Conservation (phyloP, 2,888 invertebrate genomes). For the Drosophila maculinotata region DNA sequence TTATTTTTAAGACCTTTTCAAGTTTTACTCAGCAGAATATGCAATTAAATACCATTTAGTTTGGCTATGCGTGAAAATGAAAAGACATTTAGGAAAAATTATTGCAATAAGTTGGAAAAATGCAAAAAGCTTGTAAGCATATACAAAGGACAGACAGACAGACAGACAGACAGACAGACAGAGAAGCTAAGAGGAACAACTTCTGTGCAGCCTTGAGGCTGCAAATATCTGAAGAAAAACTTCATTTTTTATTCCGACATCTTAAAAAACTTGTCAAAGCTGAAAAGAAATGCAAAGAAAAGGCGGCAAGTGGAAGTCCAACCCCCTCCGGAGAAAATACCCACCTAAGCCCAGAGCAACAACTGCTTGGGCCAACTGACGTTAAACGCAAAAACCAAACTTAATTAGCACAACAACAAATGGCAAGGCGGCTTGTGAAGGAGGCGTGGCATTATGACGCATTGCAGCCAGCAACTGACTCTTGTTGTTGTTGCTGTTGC, state of each 20-base stretch:
- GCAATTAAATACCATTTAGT: constrained; percentile 19
- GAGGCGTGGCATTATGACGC: constrained; percentile 40
- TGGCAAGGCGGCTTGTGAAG: constrained; percentile 3
- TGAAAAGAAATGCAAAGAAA: constrained; percentile 29
- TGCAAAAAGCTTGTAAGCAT: constrained; percentile 21
- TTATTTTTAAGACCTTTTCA: too few species aligned
- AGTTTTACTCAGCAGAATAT: too few species aligned
- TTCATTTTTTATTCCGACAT: constrained; percentile 19
- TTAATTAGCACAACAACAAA: constrained; percentile 57
- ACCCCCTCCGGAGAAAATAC: background rate
- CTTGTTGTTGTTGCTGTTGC: too few species aligned
- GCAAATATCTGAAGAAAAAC: constrained; percentile 6
- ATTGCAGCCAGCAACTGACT: constrained; percentile 24
- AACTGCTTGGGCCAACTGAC: constrained; percentile 9
- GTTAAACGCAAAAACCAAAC: constrained; percentile 47
- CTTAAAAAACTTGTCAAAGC: constrained; percentile 26
- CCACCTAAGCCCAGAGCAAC: background rate
- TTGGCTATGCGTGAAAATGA: constrained; percentile 2
- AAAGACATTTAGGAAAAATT: constrained; percentile 13
- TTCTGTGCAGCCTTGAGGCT: background rate
- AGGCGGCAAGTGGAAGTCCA: background rate
- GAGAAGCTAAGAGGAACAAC: constrained; percentile 10
- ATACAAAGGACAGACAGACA: constrained; percentile 11
- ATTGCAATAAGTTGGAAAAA: constrained; percentile 29
- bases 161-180: constrained; percentile 9